Percentiles rank a stretch among this genome's conserved stretches.
Conservation (phyloP, 2,797 vertebrate species). For the Chaetophractus vellerosus region DNA sequence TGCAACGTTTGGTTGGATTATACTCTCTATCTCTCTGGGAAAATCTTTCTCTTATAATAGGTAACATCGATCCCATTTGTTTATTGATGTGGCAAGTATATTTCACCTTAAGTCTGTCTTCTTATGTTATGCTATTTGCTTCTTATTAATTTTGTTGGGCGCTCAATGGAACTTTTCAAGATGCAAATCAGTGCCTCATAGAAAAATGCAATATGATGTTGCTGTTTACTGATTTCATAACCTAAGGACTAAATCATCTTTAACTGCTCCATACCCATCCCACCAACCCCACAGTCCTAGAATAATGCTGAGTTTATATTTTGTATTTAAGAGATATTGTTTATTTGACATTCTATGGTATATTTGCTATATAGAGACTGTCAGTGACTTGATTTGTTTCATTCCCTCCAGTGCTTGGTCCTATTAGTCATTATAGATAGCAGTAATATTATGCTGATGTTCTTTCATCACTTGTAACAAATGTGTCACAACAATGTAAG, state of each 20-base stretch:
- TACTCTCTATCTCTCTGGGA: background rate
- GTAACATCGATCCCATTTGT: background rate
- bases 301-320: background rate
- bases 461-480: too few species aligned
- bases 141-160: conserved; percentile 15
- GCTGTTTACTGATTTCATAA: conserved; percentile 30
- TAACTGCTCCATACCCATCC: background rate
- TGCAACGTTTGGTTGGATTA: conserved; percentile 6
- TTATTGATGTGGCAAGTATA: background rate
- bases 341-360: background rate
- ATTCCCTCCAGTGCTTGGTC: background rate
- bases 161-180: conserved; percentile 20
- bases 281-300: background rate
- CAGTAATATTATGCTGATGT: too few species aligned
- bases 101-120: background rate
- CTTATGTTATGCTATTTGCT: conserved; percentile 28
- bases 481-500: too few species aligned
- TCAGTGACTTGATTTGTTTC: conserved; percentile 5
- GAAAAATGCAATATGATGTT: background rate
- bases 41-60: background rate
- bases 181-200: background rate
- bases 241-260: conserved; percentile 43
- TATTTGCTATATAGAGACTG: background rate
- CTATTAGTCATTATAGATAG: background rate
- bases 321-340: background rate